Evolutionary conservation across 2,888 invertebrate species (phyloP), one percentile per base, ranked within the genome.

Genomic region (Dicranocentrus wangi): DNA sequence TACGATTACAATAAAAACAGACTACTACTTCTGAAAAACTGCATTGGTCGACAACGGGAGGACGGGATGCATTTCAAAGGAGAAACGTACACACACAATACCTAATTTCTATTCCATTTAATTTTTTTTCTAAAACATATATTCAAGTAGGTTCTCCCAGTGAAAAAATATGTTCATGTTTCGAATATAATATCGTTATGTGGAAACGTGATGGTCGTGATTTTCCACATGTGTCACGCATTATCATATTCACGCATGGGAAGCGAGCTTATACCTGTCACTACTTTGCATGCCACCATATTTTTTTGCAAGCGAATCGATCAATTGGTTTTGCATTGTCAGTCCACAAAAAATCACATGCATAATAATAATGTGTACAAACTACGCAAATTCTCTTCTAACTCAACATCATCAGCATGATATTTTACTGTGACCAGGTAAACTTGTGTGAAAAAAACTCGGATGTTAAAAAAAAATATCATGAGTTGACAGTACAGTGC

Each of bases 271-370:
- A 47, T 47, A 47, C n/a, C 10, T 47, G 47, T 10, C 47, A n/a
- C 15, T n/a, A n/a, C 13, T 10, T 47, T 47, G 47, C 32, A 32
- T 32, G 32, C 10, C 3, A 32, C 32, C n/a, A n/a, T n/a, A 39
- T 39, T 39, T 47, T 47, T 47, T 47, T 60, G 28, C 15, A 27
- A 63, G 63, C 63, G 63, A 63, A 19, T 63, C 63, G 42, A 63
- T 63, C 63, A 42, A 63, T 63, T 63, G 63, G 63, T 42, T 63
- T 63, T 63, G 42, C 63, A 21, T 63, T 60, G 60, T 60, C 28
- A 27, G 28, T 5, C n/a, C 3, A 60, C 3, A 47, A 47, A 47
- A 47, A 10, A 47, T 47, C 15, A 2, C n/a, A 47, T 15, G 39
- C 47, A 47, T 47, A 47, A n/a, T n/a, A n/a, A n/a, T n/a, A 47